Evolutionary conservation across 2,888 invertebrate species (phyloP).

Genomic region (Tetragonisca angustula): DNA sequence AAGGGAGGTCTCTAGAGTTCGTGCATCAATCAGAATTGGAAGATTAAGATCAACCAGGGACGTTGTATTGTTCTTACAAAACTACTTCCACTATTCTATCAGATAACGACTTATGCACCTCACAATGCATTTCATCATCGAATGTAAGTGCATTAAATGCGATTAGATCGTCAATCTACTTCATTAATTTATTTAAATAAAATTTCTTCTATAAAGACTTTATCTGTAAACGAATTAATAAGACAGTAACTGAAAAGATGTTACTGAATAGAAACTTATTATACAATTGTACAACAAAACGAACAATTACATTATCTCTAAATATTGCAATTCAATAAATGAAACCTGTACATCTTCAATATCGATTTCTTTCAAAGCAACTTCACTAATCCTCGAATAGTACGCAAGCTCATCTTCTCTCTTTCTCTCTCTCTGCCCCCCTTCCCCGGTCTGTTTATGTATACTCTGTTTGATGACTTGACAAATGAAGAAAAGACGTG

Average conservation of each 20-base stretch:
- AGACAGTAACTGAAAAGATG: neutral
- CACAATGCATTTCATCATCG: neutral
- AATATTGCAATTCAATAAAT: too few relatives aligned
- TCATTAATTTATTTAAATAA: too few relatives aligned
- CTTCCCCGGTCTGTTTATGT: too few relatives aligned
- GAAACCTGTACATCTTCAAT: neutral
- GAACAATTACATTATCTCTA: too few relatives aligned
- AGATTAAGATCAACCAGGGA: slow-evolving; percentile 3
- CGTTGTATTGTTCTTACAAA: neutral
- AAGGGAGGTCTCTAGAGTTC: neutral
- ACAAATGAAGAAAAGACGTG: slow-evolving; percentile 55
- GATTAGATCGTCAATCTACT: neutral
- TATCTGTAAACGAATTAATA: neutral
- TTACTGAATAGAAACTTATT: neutral
- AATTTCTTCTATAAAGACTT: neutral
- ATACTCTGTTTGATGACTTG: neutral
- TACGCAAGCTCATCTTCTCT: neutral
- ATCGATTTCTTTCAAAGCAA: neutral
- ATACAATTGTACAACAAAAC: neutral
- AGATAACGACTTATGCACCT: neutral
- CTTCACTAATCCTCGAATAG: neutral
- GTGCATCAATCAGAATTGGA: neutral
- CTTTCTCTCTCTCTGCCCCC: neutral
- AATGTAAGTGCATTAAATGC: neutral
- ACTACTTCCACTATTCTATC: neutral